Conservation (phyloP, 2,113 vertebrate genomes). For the Oreotrochilus melanogaster region DNA sequence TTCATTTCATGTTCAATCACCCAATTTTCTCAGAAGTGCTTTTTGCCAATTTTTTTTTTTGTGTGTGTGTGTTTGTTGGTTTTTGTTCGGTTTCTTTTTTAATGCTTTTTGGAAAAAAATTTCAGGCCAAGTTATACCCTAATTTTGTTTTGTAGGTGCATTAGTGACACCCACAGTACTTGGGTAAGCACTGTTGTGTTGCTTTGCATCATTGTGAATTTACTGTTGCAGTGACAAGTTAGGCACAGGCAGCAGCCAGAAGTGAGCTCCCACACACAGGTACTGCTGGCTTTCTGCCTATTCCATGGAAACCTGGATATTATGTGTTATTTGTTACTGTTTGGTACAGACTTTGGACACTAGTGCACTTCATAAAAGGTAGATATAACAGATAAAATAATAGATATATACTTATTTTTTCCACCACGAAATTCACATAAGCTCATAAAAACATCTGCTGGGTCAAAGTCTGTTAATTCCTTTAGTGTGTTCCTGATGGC, state of each 20-base stretch:
- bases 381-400: neutral
- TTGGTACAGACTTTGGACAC: neutral
- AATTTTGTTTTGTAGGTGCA: neutral
- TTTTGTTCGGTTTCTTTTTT: neutral
- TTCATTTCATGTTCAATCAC: neutral
- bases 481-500: neutral
- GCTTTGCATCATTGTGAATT: neutral
- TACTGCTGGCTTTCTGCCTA: neutral
- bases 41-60: neutral
- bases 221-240: neutral
- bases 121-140: neutral
- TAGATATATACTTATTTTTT: neutral
- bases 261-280: neutral
- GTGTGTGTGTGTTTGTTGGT: neutral
- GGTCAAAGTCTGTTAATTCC: neutral
- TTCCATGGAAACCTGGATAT: neutral
- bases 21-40: neutral
- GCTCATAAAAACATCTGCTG: neutral
- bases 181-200: neutral
- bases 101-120: neutral
- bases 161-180: neutral
- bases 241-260: neutral
- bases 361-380: neutral
- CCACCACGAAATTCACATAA: neutral
- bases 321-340: neutral